Evolutionary conservation across 1,140 invertebrate species (phyloP).

Genomic region (Sipha flava): DNA sequence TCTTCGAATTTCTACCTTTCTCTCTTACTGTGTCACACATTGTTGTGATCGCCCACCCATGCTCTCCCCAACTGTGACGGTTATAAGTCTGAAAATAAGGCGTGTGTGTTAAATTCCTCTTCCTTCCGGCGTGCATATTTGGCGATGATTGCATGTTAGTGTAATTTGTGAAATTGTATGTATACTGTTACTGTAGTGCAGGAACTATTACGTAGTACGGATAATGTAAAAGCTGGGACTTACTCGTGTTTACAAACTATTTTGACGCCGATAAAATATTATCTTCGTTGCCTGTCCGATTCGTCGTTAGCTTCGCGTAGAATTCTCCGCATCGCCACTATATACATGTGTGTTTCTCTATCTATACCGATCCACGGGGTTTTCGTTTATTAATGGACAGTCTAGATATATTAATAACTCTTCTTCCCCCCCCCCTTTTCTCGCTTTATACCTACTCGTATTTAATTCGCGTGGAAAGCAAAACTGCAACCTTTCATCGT

Average conservation of each 20-base stretch:
- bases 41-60: neutral
- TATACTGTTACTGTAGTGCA: too few relatives aligned
- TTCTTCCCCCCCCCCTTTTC: neutral
- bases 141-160: too few relatives aligned
- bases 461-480: neutral
- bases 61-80: too few relatives aligned
- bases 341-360: too few relatives aligned
- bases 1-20: neutral
- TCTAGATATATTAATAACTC: neutral
- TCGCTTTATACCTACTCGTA: neutral
- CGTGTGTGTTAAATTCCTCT: too few relatives aligned
- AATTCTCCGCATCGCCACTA: neutral
- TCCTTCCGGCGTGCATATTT: too few relatives aligned
- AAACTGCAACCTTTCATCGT: neutral
- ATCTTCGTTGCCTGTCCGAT: neutral
- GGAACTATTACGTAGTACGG: too few relatives aligned
- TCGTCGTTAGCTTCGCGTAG: neutral
- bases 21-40: neutral
- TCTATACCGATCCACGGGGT: neutral
- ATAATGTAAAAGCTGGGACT: neutral
- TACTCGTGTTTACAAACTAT: neutral
- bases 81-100: too few relatives aligned
- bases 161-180: too few relatives aligned
- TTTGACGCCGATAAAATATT: constrained; percentile 24
- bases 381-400: neutral